phyloP scores from a whole-genome alignment of 2,888 invertebrate species.

The Clivina fossor region DNA sequence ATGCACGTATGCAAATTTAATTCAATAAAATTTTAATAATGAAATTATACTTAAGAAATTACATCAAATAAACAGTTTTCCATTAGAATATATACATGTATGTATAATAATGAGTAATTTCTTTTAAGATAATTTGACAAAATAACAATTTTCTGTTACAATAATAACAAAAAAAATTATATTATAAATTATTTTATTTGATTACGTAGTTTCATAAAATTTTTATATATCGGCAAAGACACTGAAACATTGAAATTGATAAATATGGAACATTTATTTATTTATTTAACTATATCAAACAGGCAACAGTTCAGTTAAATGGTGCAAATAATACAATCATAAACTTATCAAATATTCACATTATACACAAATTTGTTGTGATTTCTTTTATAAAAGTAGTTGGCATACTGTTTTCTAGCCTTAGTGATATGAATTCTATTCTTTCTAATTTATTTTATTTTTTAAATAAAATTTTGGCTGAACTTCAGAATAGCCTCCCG shows the following conservation, averaged over 20 bases:
- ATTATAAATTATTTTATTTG: conserved; percentile 12
- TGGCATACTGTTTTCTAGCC: no score
- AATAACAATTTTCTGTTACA: conserved; percentile 10
- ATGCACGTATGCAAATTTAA: conserved; percentile 83
- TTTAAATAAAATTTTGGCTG: no score
- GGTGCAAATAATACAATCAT: no score
- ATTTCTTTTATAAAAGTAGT: no score
- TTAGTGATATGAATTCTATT: background rate
- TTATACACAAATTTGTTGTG: no score
- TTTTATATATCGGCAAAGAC: conserved; percentile 47
- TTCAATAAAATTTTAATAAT: background rate
- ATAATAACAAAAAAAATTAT: no score
- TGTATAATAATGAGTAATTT: background rate
- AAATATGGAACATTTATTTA: no score
- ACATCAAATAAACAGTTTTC: conserved; percentile 7
- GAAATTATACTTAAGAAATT: conserved; percentile 23
- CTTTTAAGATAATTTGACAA: conserved; percentile 15
- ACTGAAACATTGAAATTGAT: conserved; percentile 44
- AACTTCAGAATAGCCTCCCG: no score
- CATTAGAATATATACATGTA: background rate
- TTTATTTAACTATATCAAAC: no score
- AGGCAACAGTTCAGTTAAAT: no score
- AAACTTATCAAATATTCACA: no score
- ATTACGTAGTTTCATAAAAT: conserved; percentile 6
- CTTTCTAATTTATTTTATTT: conserved; percentile 38